Base-by-base conservation (phyloP, 2,888 invertebrate species). In the Antheraea yamamai region DNA sequence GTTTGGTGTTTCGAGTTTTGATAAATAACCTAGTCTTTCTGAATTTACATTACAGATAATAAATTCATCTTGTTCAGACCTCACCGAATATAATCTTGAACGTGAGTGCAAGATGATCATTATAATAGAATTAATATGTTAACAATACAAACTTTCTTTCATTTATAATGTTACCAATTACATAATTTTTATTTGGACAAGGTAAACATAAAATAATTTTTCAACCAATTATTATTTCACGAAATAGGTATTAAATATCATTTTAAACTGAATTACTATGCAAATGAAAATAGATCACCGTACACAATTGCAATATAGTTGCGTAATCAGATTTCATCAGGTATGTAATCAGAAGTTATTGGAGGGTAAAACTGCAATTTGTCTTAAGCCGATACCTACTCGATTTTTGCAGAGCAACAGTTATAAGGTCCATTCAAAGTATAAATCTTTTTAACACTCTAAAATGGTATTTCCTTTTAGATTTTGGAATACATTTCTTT, bases 181-280 rank as follows among this genome's bases (percentile, higher is more conserved):
- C 52, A 52, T 18, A 18, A 1, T 18, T 52, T 4, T 52, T 18
- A 2, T 0, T 52, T 52, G 2, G 18, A 16, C 6, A 18, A 52
- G 18, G 18, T 4, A 6, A n/a, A 23, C 10, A 58, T 20, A 58
- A 58, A 26, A 26, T 18, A 14, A 14, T 64, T 14, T 14, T 10
- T 47, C 16, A 64, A 16, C 14, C 14, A 64, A 64, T 4, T 26
- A 30, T 20, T 26, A 26, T 66, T 64, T 66, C 16, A 66, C 64
- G 64, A 26, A 66, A 4, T 30, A 47, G 47, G 47, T 47, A 66
- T 61, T 61, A 14, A 68, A 68, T 68, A 30, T 35, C 14, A 39
- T 70, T 70, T 70, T 70, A n/a, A 35, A 70, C 70, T n/a, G 10
- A 70, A 35, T 70, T 70, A 39, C 39, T 70, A 70, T 70, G 70